A percentile compares a stretch with the other conserved stretches of the same genome.
Evolutionary conservation across 2,888 invertebrate genomes (phyloP).

Genomic region (Sinotaia quadrata): DNA sequence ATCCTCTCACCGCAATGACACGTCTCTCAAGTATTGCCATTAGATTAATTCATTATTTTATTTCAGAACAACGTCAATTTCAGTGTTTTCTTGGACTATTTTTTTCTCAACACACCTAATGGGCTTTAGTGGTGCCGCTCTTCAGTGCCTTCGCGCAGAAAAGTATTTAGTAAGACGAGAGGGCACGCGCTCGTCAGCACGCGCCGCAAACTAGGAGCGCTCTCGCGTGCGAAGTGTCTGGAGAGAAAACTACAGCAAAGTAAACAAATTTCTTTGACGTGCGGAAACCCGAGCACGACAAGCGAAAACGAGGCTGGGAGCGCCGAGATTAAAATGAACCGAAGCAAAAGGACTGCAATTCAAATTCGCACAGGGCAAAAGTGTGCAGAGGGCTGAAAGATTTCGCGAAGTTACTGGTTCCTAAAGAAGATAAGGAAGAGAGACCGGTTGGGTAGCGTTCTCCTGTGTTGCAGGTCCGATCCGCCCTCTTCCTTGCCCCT

Average conservation of each 20-base stretch:
- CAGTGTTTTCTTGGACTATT: no score
- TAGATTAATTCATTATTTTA: no score
- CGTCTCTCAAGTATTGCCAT: no score
- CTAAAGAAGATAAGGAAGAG: background rate
- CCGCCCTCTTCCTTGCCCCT: no score
- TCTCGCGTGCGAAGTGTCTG: background rate
- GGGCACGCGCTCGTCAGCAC: background rate
- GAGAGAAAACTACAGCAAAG: conserved; percentile 11
- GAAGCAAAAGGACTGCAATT: background rate
- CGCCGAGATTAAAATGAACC: background rate
- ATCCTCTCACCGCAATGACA: no score
- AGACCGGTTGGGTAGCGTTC: no score
- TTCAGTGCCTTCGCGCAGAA: no score
- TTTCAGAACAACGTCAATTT: no score
- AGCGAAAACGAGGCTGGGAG: background rate
- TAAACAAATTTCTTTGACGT: conserved; percentile 22
- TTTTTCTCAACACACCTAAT: no score
- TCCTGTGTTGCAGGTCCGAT: no score
- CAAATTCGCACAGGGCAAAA: background rate
- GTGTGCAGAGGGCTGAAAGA: background rate
- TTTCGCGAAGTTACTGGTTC: background rate
- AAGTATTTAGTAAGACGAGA: background rate
- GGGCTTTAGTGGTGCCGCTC: no score
- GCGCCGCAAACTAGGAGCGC: background rate
- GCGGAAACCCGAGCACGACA: conserved; percentile 12